Evolutionary conservation across 92 coral and sea anemone species (phyloP), one percentile per base, ranked within the genome.

Genomic region (Pocillopora grandis): DNA sequence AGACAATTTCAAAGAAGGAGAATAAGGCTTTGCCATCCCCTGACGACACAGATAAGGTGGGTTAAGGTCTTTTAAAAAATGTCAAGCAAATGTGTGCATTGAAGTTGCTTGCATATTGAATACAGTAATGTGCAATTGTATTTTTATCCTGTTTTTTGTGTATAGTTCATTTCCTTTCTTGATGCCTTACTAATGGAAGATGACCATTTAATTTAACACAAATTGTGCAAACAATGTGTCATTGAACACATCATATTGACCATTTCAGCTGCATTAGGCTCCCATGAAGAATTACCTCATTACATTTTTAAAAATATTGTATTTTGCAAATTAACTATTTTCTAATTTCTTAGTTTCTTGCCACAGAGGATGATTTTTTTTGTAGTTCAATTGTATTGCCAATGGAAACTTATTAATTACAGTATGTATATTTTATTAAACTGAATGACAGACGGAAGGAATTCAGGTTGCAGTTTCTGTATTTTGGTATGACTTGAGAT

Each of bases 1-100:
- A 96, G 99, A 92, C 99, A 5, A 96, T 96, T 77, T 96, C 99
- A 82, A 92, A 95, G 86, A 96, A 96, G 77, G 99, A 96, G 76
- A 94, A 96, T 82, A 96, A 96, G 77, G 86, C 94, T 12, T 19
- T 96, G 42, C 84, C 96, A 3, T 96, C 99, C 5, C 99, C 99
- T 13, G 99, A 96, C 68, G 99, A 96, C 52, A 62, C 94, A 33
- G 99, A 96, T 15, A 96, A 96, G 99, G 99, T 96, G 37, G 42
- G 52, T 42, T 1, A 42, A 3, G 4, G 52, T 42, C 52, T 42
- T 42, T 27, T 0, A 27, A 27, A 27, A 27, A 27, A 27, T 27
- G 0, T 27, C 31, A 27, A 27, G 31, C 31, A 27, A 27, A 27
- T 27, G 31, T 27, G 8, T 42, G 52, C 52, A 42, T 42, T 1